Base-by-base conservation (phyloP, 2,113 vertebrate genomes). In the Bambusicola thoracicus region DNA sequence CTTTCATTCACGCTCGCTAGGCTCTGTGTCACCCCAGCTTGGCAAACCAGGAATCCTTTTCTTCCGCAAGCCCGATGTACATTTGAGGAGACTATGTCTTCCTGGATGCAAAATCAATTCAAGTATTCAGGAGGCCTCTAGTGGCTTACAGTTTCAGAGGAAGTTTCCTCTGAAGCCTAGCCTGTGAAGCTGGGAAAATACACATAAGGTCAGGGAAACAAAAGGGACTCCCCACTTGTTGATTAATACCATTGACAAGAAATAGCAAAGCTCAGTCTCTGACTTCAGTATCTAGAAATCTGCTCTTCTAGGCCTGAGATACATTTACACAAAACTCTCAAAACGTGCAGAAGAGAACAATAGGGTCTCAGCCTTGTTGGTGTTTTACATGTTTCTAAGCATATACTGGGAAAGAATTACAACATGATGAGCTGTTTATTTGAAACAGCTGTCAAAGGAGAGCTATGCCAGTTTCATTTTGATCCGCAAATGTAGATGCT, bases 121-220 rank as follows among this genome's bases (percentile, higher is more conserved):
- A 94, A 97, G 95, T 97, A 96, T 97, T 94, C 93, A 98, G 95
- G 97, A 97, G 95, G 94, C 95, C 87, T 95, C 96, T 96, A 93
- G 96, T 95, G 96, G 97, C 92, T 95, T 93, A 93, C 49, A 92
- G 95, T 90, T 95, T 96, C 82, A 92, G 93, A 95, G 96, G 97
- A 97, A 90, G 65, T 96, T 97, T 96, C 96, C 96, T 91, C 87
- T 91, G 92, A 96, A 96, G 83, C 80, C 25, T 53, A 81, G 86
- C 34, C 46, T 18, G 36, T 81, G 75, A 72, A 89, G 89, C 85
- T 74, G 55, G 53, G 62, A 91, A 88, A 72, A 79, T 29, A 67
- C 36, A 61, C 62, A 74, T 81, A 46, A 86, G 85, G 83, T 58
- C 36, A 34, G 68, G 69, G 62, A 85, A 91, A 93, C 43, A 56